These are phyloP conservation scores for Hirtodrosophila cameraria DNA, from an alignment of 2,888 invertebrate genomes.

Conservation along the genomic window DNA sequence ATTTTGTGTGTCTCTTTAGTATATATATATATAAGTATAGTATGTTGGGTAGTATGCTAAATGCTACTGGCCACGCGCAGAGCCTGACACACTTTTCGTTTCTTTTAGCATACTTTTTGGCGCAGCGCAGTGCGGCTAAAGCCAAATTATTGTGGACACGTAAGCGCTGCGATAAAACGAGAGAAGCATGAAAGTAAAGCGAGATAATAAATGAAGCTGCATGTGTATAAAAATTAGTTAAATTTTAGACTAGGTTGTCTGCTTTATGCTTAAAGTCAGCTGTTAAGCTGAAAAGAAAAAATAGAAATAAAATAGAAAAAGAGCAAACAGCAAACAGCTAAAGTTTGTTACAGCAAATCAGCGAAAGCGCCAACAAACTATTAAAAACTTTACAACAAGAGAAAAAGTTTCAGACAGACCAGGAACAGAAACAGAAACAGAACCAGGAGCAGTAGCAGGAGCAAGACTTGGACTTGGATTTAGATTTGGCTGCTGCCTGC, in stretches of 20 bases:
- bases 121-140: slow-evolving; percentile 57
- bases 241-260: slow-evolving; percentile 18
- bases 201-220: not conserved
- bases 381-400: slow-evolving; percentile 75
- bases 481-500: slow-evolving; percentile 19
- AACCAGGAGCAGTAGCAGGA: no score
- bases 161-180: slow-evolving; percentile 44
- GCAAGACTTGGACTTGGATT: slow-evolving; percentile 53
- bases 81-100: slow-evolving; percentile 59
- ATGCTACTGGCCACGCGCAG: slow-evolving; percentile 39
- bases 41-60: slow-evolving; percentile 37
- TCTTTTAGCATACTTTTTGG: slow-evolving; percentile 46
- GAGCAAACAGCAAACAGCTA: slow-evolving; percentile 39
- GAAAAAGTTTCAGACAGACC: slow-evolving; percentile 61
- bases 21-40: no score
- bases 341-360: slow-evolving; percentile 71
- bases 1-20: slow-evolving; percentile 49
- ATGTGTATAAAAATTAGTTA: slow-evolving; percentile 11
- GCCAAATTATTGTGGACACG: slow-evolving; percentile 76
- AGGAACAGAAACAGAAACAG: no score
- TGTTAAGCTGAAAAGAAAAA: slow-evolving; percentile 10
- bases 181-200: not conserved
- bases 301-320: slow-evolving; percentile 1
- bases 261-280: slow-evolving; percentile 24
- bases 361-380: slow-evolving; percentile 78